phyloP scores from a whole-genome alignment of 2,888 invertebrate genomes.

The Sarcophaga rosellei region DNA sequence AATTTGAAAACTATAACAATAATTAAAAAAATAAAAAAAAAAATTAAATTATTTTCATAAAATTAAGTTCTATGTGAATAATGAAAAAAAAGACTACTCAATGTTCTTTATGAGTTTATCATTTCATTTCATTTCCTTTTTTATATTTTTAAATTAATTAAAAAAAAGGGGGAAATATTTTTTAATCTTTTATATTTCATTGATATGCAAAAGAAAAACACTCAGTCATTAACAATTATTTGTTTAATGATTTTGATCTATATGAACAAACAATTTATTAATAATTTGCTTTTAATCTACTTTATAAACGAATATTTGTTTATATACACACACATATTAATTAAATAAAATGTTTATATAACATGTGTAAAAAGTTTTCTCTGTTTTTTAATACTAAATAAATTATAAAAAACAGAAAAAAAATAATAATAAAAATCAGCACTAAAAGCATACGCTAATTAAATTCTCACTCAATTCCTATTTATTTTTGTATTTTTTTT shows the following conservation, averaged over 20 bases:
- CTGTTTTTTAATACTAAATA: background rate
- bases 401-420: background rate
- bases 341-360: background rate
- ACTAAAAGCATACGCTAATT: slow-evolving; percentile 36
- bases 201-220: background rate
- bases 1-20: too few species aligned
- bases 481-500: background rate
- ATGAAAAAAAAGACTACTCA: too few species aligned
- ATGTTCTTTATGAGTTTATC: too few species aligned
- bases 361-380: slow-evolving; percentile 7
- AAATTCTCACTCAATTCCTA: background rate
- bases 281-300: slow-evolving; percentile 17
- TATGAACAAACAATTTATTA: background rate
- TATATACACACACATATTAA: background rate
- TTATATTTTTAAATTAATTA: too few species aligned
- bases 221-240: background rate
- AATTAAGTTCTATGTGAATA: too few species aligned
- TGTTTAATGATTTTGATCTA: background rate
- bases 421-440: background rate
- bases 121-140: too few species aligned
- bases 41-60: too few species aligned
- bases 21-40: too few species aligned
- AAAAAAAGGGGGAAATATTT: too few species aligned
- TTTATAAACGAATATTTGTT: background rate
- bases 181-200: background rate